Evolutionary conservation across 2,797 vertebrate species (phyloP), one percentile per base, ranked within the genome.

Genomic region (Rhodeus uyekii): DNA sequence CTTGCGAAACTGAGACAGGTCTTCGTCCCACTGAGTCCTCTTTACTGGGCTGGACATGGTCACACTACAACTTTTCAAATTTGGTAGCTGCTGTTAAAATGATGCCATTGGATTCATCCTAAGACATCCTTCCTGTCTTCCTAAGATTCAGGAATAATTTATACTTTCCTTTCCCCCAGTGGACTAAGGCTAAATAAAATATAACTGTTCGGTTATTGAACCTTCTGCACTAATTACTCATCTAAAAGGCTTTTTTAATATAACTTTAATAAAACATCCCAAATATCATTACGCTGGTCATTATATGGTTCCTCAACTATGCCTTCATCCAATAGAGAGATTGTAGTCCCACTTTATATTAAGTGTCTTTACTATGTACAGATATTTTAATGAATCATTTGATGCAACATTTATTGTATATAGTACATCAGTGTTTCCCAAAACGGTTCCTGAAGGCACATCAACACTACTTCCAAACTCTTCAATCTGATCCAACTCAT

Each of bases 41-140:
- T 95, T 95, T 83, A 84, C 83, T 29, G 94, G 88, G 19, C 91
- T 84, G 83, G 94, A 92, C 89, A 95, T 93, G 89, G 89, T 93
- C 90, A 89, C 90, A 84, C 86, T 78, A 18, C 63, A 44, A 48
- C 64, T 83, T 46, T 38, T 86, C 77, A 90, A 89, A 90, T 22
- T 73, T 42, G 75, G 38, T 18, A 16, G 10, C 14, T 44, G 64
- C 22, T 34, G 55, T 84, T 73, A 67, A 48, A 48, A 78, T 12
- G 8, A 78, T 53, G 46, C 16, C 46, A 29, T 38, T 73, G 22
- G 64, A 42, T 50, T 63, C 0, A 36, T 44, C 22, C 13, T 16
- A 60, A 60, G 24, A 60, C 27, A 19, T 48, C 3, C 46, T 48
- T 48, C 18, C 46, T 48, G 46, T 18, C 46, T 73, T 60, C 18